A percentile compares a stretch with the other conserved stretches of the same genome.
These are phyloP conservation scores for Sceliomorpha sp. DNA, from an alignment of 2,888 invertebrate species.

Conservation along the genomic window DNA sequence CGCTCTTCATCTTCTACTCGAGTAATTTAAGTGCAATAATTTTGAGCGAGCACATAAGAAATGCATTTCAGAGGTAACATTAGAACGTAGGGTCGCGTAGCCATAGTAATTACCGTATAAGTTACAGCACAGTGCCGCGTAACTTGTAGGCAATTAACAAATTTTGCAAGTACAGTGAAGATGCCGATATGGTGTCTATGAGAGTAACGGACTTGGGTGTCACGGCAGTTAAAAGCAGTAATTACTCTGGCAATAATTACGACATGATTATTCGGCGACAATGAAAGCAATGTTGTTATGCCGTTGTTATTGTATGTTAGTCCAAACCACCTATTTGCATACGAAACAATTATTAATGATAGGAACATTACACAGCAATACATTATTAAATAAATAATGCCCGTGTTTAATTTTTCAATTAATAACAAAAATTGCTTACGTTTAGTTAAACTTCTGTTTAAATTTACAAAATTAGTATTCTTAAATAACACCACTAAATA, in stretches of 20 bases:
- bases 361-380: too few species aligned
- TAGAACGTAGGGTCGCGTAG: slow-evolving; percentile 22
- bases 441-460: too few species aligned
- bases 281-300: slow-evolving; percentile 27
- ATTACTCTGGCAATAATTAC: slow-evolving; percentile 30
- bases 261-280: slow-evolving; percentile 31
- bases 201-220: slow-evolving; percentile 30
- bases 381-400: too few species aligned
- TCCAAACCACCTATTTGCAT: slow-evolving; percentile 39
- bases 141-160: slow-evolving; percentile 54
- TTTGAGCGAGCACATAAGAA: slow-evolving; percentile 40
- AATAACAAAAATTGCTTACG: too few species aligned
- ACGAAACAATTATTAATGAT: slow-evolving; percentile 36
- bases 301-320: slow-evolving; percentile 19
- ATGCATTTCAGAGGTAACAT: slow-evolving; percentile 26
- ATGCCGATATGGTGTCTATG: slow-evolving; percentile 39
- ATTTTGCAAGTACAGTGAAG: slow-evolving; percentile 37
- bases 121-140: slow-evolving; percentile 44
- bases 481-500: too few species aligned
- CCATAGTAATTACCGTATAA: slow-evolving; percentile 49
- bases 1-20: slow-evolving; percentile 33
- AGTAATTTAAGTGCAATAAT: slow-evolving; percentile 49
- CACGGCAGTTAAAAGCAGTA: slow-evolving; percentile 47
- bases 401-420: too few species aligned
- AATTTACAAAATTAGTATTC: too few species aligned